phyloP scores from a whole-genome alignment of 2,888 invertebrate species.

The Deroplatys truncata region DNA sequence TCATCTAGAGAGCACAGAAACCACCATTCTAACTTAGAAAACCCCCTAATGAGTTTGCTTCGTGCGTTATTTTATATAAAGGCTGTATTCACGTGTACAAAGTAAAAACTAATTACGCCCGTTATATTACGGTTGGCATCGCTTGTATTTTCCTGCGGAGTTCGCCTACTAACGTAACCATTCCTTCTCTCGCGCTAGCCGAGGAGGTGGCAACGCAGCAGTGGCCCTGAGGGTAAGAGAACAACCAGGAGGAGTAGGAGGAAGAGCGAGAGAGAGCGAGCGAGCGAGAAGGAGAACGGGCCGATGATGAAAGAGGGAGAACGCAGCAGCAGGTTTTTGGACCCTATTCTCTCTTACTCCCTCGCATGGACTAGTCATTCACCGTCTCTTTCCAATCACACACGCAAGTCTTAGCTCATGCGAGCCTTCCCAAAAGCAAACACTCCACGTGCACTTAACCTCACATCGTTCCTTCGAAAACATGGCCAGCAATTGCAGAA shows the following conservation, averaged over 20 bases:
- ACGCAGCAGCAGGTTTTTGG: not conserved
- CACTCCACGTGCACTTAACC: not conserved
- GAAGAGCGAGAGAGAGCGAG: not conserved
- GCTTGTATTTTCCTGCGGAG: not conserved
- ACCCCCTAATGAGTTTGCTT: no score
- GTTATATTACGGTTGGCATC: not conserved
- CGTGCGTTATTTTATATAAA: no score
- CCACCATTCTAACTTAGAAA: no score
- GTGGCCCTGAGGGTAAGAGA: slow-evolving; percentile 12
- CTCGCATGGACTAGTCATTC: not conserved
- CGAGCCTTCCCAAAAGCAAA: not conserved
- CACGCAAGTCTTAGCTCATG: not conserved
- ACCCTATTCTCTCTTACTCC: not conserved
- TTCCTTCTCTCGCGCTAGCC: not conserved
- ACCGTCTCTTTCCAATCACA: not conserved
- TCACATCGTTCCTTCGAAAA: not conserved
- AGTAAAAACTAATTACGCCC: no score
- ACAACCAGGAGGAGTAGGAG: not conserved
- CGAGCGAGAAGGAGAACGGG: not conserved
- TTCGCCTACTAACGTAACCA: not conserved
- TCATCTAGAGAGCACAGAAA: no score
- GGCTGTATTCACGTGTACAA: no score
- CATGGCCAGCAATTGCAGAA: not conserved
- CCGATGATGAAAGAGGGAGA: not conserved
- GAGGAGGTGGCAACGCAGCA: not conserved